These are phyloP conservation scores for Helicoverpa zea DNA, from an alignment of 1,140 invertebrate genomes.

Conservation along the genomic window DNA sequence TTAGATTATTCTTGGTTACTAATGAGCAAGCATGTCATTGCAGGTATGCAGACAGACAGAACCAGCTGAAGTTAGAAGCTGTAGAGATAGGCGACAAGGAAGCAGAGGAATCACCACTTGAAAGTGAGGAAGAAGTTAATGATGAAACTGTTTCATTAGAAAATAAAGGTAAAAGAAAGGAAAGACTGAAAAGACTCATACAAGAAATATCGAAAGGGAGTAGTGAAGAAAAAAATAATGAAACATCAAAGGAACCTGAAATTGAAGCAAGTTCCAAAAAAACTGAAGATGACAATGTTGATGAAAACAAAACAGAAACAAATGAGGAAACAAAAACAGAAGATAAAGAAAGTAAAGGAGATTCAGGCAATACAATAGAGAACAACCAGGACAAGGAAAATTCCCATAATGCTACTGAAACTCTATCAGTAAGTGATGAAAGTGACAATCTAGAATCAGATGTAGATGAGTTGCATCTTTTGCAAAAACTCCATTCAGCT, in stretches of 20 bases:
- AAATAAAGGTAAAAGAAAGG: slow-evolving; percentile 76
- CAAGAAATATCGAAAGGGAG: slow-evolving; percentile 71
- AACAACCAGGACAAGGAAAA: slow-evolving; percentile 35
- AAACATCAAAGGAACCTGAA: slow-evolving; percentile 17
- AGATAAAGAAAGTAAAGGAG: slow-evolving; percentile 38
- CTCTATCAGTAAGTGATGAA: slow-evolving; percentile 56
- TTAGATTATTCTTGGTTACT: background rate
- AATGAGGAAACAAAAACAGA: slow-evolving; percentile 38
- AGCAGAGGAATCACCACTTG: slow-evolving; percentile 78
- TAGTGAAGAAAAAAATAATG: slow-evolving; percentile 59
- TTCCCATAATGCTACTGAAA: slow-evolving; percentile 28
- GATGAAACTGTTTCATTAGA: slow-evolving; percentile 66
- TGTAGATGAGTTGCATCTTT: slow-evolving; percentile 76
- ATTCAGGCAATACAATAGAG: slow-evolving; percentile 37
- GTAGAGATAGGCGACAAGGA: slow-evolving; percentile 82
- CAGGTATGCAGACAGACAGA: slow-evolving; percentile 80
- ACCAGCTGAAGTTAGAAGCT: slow-evolving; percentile 75
- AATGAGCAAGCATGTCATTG: slow-evolving; percentile 39
- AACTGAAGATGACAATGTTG: no score
- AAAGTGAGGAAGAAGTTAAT: slow-evolving; percentile 73
- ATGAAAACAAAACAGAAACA: background rate
- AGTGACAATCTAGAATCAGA: slow-evolving; percentile 69
- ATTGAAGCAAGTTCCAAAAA: background rate
- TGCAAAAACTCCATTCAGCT: slow-evolving; percentile 76
- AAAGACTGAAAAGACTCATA: slow-evolving; percentile 70